These are phyloP conservation scores for Ceratoteleas bidentatus DNA, from an alignment of 1,140 invertebrate species.

Conservation along the genomic window DNA sequence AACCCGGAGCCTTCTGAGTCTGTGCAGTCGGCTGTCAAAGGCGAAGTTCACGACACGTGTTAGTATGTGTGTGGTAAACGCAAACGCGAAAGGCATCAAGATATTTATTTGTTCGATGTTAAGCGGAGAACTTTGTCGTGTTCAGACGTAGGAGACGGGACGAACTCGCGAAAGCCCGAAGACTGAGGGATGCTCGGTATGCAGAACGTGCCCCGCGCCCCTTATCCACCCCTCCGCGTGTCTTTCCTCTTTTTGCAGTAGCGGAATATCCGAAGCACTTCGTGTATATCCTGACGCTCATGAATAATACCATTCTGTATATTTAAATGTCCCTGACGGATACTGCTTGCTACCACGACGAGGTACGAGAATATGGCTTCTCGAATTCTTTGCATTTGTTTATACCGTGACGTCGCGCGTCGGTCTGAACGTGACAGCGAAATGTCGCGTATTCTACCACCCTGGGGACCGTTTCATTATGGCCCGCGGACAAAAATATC, in stretches of 20 bases:
- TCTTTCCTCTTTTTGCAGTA: conserved; percentile 36
- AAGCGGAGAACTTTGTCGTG: conserved; percentile 63
- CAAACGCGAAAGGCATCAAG: conserved; percentile 26
- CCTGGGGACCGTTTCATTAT: conserved; percentile 42
- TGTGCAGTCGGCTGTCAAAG: conserved; percentile 49
- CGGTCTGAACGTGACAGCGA: conserved; percentile 22
- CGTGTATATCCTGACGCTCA: conserved; percentile 63
- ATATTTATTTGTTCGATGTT: conserved; percentile 72
- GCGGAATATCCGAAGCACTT: conserved; percentile 32
- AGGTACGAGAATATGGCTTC: conserved; percentile 9
- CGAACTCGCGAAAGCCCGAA: conserved; percentile 18
- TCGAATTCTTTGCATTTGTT: conserved; percentile 60
- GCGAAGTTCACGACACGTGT: conserved; percentile 36
- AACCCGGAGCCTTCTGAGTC: conserved; percentile 25
- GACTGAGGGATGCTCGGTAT: conserved; percentile 57
- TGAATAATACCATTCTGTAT: conserved; percentile 80
- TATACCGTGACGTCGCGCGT: conserved; percentile 22
- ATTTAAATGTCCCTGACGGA: conserved; percentile 79
- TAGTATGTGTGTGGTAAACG: conserved; percentile 42
- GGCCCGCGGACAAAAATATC: conserved; percentile 34
- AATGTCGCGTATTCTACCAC: conserved; percentile 39
- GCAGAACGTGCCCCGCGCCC: conserved; percentile 21
- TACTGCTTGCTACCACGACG: conserved; percentile 72
- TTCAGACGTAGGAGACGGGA: conserved; percentile 49
- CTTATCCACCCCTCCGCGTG: neutral